Evolutionary conservation across 2,888 invertebrate genomes (phyloP).

Genomic region (Lasioglossum oenotherae): DNA sequence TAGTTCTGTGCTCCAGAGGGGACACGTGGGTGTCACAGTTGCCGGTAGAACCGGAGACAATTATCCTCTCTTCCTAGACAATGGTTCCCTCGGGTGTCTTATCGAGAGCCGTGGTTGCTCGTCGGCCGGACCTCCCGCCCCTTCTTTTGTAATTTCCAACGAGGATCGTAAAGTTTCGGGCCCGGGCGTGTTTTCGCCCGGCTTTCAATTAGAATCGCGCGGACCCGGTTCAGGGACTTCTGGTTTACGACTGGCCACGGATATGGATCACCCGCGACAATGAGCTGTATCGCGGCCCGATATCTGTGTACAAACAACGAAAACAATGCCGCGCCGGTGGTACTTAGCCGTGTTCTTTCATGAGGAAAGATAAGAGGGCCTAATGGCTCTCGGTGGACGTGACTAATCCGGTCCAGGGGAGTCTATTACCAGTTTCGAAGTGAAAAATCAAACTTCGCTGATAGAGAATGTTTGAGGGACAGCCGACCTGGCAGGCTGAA

Average conservation of each 20-base stretch:
- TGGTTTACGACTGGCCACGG: constrained; percentile 2
- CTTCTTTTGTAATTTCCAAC: constrained; percentile 37
- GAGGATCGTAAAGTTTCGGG: constrained; percentile 42
- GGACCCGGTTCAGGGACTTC: not conserved
- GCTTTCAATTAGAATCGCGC: constrained; percentile 33
- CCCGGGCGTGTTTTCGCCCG: not conserved
- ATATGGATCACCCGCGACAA: not conserved
- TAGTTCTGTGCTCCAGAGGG: constrained; percentile 4
- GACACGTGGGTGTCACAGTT: constrained; percentile 43
- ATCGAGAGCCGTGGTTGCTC: constrained; percentile 42
- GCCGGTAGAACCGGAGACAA: constrained; percentile 40
- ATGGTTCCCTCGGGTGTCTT: constrained; percentile 35
- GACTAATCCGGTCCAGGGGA: constrained; percentile 28
- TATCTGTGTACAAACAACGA: constrained; percentile 23
- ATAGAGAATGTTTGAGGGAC: constrained; percentile 12
- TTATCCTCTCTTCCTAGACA: constrained; percentile 53
- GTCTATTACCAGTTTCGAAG: constrained; percentile 16
- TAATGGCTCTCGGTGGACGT: constrained; percentile 43
- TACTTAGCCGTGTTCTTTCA: constrained; percentile 18
- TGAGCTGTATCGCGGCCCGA: not conserved
- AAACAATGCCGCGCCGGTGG: constrained; percentile 10
- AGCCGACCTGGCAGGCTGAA: not conserved
- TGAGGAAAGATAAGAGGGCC: constrained; percentile 48
- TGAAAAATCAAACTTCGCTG: constrained; percentile 41
- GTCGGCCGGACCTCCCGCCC: not conserved